Evolutionary conservation across 2,888 invertebrate species (phyloP).

Genomic region (Cerastis rubricosa): DNA sequence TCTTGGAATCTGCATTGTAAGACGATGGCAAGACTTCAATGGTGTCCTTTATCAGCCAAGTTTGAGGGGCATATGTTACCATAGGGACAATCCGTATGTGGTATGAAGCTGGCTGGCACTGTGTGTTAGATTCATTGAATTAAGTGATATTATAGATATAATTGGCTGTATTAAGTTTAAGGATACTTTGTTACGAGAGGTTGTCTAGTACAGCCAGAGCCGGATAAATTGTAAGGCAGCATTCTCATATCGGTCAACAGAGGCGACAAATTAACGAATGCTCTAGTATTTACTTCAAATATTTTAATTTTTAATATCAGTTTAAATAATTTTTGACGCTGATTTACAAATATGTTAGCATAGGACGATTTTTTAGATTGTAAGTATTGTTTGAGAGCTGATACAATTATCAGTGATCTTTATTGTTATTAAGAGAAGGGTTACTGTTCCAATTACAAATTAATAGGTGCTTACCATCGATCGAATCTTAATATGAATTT

Average conservation of each 20-base stretch:
- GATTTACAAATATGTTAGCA: slow-evolving; percentile 34
- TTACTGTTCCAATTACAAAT: slow-evolving; percentile 32
- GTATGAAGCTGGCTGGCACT: slow-evolving; percentile 23
- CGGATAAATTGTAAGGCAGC: slow-evolving; percentile 26
- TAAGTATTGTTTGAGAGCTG: slow-evolving; percentile 38
- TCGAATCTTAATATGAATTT: slow-evolving; percentile 45
- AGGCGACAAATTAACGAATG: slow-evolving; percentile 41
- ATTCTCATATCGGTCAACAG: slow-evolving; percentile 51
- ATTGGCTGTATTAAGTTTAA: slow-evolving; percentile 56
- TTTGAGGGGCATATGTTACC: slow-evolving; percentile 15
- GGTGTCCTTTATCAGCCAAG: slow-evolving; percentile 4
- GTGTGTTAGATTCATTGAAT: slow-evolving; percentile 40
- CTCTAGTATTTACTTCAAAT: slow-evolving; percentile 27
- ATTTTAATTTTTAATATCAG: slow-evolving; percentile 23
- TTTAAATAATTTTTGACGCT: slow-evolving; percentile 31
- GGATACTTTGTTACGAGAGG: slow-evolving; percentile 24
- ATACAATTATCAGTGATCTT: slow-evolving; percentile 31
- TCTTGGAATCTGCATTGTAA: neutral
- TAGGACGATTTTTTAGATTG: slow-evolving; percentile 29
- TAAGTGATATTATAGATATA: slow-evolving; percentile 60
- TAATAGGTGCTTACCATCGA: slow-evolving; percentile 54
- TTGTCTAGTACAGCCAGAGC: slow-evolving; percentile 22
- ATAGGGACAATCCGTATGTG: slow-evolving; percentile 18
- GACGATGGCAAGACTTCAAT: slow-evolving; percentile 18
- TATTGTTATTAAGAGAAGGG: slow-evolving; percentile 22